Base-by-base conservation (phyloP, 2,888 invertebrate genomes). In the Punctoribates punctum region DNA sequence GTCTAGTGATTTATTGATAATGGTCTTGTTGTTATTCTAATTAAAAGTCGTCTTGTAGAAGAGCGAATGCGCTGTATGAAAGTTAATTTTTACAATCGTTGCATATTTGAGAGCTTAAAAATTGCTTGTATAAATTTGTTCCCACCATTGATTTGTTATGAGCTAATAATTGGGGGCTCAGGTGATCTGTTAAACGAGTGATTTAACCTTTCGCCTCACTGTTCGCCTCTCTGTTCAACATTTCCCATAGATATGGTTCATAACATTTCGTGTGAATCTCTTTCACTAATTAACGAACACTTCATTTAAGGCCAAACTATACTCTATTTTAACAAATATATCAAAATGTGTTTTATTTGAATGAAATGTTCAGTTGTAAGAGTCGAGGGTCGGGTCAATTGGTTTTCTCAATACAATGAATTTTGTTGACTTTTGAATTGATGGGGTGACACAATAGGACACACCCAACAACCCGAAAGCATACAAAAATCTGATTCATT, bases 191-290 rank as follows among this genome's bases (percentile, higher is more conserved):
- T 38, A 70, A 42, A 23, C 23, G 25, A 42, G 42, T 20, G 20
- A 38, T 70, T 70, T 70, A 70, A 70, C 46, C 70, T 70, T 42
- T 42, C 3, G 25, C 34, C 46, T 23, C 11, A 70, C 42, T 70
- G 38, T 42, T 42, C 3, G 25, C 34, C 46, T 23, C 11, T 42
- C 42, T 70, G 38, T 20, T 13, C 11, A 34, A 42, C 42, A 15
- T 70, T 70, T 70, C 70, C 70, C 70, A 70, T 70, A 38, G 70
- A n/a, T 70, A 70, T 70, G 70, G 70, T 70, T 23, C 23, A 70
- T 70, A 70, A 42, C 70, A n/a, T 70, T 70, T 70, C 70, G 70
- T 70, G 70, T 42, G 70, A 70, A 70, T 70, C 13, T 70, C 9
- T 23, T 70, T 46, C 46, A 38, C 42, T 70, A 70, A 70, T 70